A percentile compares a stretch with the other conserved stretches of the same genome.
phyloP scores from a whole-genome alignment of 2,113 vertebrate genomes.

The Sardina pilchardus region DNA sequence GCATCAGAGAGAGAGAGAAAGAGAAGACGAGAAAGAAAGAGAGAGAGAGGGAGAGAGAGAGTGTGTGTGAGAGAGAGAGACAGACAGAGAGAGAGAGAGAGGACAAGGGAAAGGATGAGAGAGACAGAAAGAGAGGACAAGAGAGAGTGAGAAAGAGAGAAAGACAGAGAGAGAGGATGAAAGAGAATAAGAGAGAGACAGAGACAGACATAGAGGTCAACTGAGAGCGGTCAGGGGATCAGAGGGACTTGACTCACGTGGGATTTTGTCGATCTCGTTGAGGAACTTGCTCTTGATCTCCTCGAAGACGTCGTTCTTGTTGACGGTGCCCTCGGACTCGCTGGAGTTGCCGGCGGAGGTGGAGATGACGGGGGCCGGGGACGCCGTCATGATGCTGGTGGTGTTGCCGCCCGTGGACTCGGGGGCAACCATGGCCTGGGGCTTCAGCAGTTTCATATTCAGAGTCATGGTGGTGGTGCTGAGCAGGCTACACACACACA shows the following conservation, averaged over 20 bases:
- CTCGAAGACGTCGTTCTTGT: constrained; percentile 84
- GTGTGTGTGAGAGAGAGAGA: too few species aligned
- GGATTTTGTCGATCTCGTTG: constrained; percentile 92
- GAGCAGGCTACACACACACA: constrained; percentile 36
- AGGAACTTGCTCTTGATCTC: constrained; percentile 90
- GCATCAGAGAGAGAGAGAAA: too few species aligned
- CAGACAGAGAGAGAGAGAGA: too few species aligned
- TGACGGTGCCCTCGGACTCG: constrained; percentile 65
- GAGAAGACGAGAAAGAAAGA: too few species aligned
- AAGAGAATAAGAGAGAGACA: too few species aligned
- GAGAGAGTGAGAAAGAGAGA: too few species aligned
- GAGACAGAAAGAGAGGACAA: too few species aligned
- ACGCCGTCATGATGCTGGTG: constrained; percentile 58
- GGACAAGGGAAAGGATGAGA: background rate
- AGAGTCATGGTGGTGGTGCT: constrained; percentile 89
- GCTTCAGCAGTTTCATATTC: constrained; percentile 79
- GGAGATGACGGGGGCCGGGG: constrained; percentile 61
- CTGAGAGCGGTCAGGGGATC: background rate
- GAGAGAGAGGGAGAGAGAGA: too few species aligned
- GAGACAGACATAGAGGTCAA: too few species aligned
- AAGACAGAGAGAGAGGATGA: too few species aligned
- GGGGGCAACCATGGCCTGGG: constrained; percentile 66
- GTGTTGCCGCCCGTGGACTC: constrained; percentile 68
- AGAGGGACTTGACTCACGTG: constrained; percentile 75
- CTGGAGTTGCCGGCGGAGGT: constrained; percentile 78